phyloP scores from a whole-genome alignment of 92 coral and sea anemone genomes.

The Umimayanthus chanpuru region DNA sequence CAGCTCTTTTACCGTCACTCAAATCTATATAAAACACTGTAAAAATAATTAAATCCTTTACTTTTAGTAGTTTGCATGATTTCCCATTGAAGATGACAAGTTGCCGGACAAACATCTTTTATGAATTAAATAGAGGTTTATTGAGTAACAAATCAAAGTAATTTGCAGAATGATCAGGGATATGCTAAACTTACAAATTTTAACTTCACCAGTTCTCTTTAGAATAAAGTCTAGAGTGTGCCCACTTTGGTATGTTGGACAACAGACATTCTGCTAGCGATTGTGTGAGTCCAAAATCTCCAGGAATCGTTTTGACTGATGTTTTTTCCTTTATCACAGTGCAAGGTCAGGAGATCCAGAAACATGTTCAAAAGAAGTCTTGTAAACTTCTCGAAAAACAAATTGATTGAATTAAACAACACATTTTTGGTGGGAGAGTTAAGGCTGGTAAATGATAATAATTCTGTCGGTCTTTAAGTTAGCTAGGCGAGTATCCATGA shows the following conservation, averaged over 20 bases:
- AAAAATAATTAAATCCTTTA: too few relatives aligned
- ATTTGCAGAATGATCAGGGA: background rate
- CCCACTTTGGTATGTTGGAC: background rate
- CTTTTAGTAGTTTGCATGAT: too few relatives aligned
- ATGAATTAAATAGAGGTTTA: background rate
- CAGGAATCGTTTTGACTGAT: background rate
- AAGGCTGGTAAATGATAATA: background rate
- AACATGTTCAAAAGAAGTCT: too few relatives aligned
- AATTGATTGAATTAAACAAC: background rate
- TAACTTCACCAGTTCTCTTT: background rate
- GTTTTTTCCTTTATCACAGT: background rate
- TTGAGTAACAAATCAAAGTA: background rate
- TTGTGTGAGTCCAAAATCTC: background rate
- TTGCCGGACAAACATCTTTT: too few relatives aligned
- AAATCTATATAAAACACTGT: too few relatives aligned
- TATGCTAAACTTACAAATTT: too few relatives aligned
- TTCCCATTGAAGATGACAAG: too few relatives aligned
- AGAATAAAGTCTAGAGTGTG: background rate
- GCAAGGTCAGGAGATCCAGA: background rate
- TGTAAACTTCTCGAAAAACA: background rate
- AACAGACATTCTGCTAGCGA: background rate
- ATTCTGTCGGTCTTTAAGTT: conserved; percentile 4
- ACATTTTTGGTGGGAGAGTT: background rate
- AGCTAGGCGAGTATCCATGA: conserved; percentile 4
- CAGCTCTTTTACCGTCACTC: too few relatives aligned